phyloP scores from a whole-genome alignment of 2,888 invertebrate genomes.

The Synanthedon myopaeformis region DNA sequence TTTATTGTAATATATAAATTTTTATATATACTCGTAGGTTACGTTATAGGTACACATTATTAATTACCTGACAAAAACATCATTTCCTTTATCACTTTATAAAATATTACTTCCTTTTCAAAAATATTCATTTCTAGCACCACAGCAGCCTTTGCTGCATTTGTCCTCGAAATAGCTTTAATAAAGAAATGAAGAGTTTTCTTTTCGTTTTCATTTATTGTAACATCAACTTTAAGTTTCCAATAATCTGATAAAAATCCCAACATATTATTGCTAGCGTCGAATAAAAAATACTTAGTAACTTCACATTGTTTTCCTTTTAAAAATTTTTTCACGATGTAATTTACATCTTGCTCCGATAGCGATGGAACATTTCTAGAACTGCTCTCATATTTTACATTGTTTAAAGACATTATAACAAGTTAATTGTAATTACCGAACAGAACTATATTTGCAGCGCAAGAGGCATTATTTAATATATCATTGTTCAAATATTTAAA shows the following conservation, averaged over 20 bases:
- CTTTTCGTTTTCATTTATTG: conserved; percentile 13
- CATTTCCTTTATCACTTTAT: conserved; percentile 31
- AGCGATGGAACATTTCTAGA: too few relatives aligned
- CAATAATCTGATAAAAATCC: conserved; percentile 57
- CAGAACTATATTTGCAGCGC: too few relatives aligned
- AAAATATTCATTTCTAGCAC: conserved; percentile 41
- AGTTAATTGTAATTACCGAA: neutral
- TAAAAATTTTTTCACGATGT: conserved; percentile 11
- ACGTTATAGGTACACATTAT: neutral
- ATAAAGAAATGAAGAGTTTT: conserved; percentile 37
- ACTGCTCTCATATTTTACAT: too few relatives aligned
- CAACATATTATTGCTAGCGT: conserved; percentile 53
- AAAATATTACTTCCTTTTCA: conserved; percentile 44
- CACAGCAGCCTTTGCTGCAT: conserved; percentile 49
- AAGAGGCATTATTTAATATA: neutral
- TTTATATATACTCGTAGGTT: too few relatives aligned
- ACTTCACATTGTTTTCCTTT: conserved; percentile 4
- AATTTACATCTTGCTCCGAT: too few relatives aligned
- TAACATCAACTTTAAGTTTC: conserved; percentile 35
- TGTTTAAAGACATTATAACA: neutral
- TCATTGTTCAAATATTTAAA: neutral
- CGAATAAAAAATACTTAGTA: conserved; percentile 24
- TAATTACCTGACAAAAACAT: conserved; percentile 27
- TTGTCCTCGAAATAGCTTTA: conserved; percentile 42
- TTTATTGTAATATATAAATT: too few relatives aligned